These are phyloP conservation scores for Stomatorhinus walkeri DNA, from an alignment of 2,797 vertebrate species.

Conservation along the genomic window DNA sequence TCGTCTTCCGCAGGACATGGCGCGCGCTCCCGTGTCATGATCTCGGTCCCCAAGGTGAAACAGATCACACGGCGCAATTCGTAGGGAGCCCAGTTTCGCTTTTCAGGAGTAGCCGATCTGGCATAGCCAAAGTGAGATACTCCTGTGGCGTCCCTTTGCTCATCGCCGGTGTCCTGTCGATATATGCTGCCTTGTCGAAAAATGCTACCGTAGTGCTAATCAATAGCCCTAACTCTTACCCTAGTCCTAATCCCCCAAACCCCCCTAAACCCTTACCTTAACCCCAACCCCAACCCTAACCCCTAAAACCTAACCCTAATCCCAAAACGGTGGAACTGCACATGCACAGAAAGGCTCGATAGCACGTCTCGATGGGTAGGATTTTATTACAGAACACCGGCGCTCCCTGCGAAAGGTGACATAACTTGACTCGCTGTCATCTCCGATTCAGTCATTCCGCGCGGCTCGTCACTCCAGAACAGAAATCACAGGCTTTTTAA, in stretches of 20 bases:
- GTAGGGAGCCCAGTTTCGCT: background rate
- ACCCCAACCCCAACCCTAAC: too few relatives aligned
- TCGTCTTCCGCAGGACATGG: background rate
- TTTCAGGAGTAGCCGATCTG: background rate
- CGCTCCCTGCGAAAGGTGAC: background rate
- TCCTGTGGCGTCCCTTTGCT: background rate
- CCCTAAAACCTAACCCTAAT: too few relatives aligned
- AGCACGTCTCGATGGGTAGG: too few relatives aligned
- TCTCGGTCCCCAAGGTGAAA: background rate
- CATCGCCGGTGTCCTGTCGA: background rate
- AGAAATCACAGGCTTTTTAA: background rate
- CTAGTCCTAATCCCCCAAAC: too few relatives aligned
- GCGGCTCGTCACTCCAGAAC: background rate
- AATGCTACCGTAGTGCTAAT: too few relatives aligned
- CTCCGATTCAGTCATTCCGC: background rate
- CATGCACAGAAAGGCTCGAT: too few relatives aligned
- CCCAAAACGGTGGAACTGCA: too few relatives aligned
- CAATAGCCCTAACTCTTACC: too few relatives aligned
- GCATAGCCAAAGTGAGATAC: background rate
- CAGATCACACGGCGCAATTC: background rate
- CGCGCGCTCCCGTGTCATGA: background rate
- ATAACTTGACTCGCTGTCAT: background rate
- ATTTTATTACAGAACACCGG: background rate
- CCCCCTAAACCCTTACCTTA: too few relatives aligned
- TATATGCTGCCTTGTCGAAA: too few relatives aligned